Base-by-base conservation (phyloP, 37 sponge, comb jelly and placozoan species). In the Oopsacas minuta region DNA sequence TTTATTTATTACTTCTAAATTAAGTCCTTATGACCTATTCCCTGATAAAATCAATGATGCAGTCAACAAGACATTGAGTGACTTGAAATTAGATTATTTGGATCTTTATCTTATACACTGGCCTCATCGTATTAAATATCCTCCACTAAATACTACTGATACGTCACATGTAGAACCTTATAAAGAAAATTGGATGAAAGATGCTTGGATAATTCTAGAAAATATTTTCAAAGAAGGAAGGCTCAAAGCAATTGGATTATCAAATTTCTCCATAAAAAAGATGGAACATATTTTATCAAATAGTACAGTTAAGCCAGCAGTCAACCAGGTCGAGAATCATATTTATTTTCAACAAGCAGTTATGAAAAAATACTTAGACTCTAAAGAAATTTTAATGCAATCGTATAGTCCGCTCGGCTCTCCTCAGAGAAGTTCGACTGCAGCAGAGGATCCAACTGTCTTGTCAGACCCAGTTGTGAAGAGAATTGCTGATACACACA, bases 51-150 rank as follows among this genome's bases (percentile, higher is more conserved):
- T 61, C 1, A 10, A n/a, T 34, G 75, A 3, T 3, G 20, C 75
- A 61, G 28, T 61, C 1, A 10, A 61, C 5, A 61, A 61, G 30
- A 61, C 75, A n/a, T 34, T 61, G 28, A 34, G 1, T 25, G 75
- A 61, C 1, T 34, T 61, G 22, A 61, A 12, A 34, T 3, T n/a
- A 3, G 75, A 61, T 61, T 61, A 61, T 61, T 12, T 61, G 22
- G 75, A 61, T 12, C 75, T 61, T 61, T 61, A 61, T 61, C 75
- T 61, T 12, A 61, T 61, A 20, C 75, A 61, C 30, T 61, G 75
- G 75, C 75, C 75, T 32, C 75, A 61, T 34, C 75, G 75, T 25
- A 10, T 61, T 3, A 10, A n/a, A 3, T 17, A 12, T 17, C 51
- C 17, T 46, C 17, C 51, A 46, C 75, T n/a, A 3, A 61, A 34